A percentile compares a stretch with the other conserved stretches of the same genome.
Conservation (phyloP, 2,113 vertebrate genomes). For the Nematolebias whitei region DNA sequence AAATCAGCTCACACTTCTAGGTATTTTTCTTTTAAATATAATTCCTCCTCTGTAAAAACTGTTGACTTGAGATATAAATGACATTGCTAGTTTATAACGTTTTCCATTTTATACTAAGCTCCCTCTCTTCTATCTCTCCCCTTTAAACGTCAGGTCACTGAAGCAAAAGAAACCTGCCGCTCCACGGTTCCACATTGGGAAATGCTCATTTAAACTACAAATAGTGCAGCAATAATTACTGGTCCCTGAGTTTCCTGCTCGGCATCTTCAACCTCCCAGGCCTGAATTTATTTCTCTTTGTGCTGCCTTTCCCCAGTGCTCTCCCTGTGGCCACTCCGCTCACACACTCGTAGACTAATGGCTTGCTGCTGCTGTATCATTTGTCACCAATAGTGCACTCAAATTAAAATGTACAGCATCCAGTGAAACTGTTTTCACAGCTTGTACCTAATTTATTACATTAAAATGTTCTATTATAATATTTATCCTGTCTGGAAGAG, state of each 20-base stretch:
- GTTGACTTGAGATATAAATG: background rate
- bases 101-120: background rate
- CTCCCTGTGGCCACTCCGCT: background rate
- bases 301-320: background rate
- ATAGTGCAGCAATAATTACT: conserved; percentile 15
- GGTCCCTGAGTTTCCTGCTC: background rate
- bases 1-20: no score
- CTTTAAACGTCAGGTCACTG: conserved; percentile 8
- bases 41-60: conserved; percentile 7
- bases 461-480: background rate
- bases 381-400: background rate
- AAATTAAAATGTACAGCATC: conserved; percentile 1
- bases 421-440: background rate
- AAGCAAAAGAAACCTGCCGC: conserved; percentile 6
- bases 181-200: conserved; percentile 12
- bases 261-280: background rate
- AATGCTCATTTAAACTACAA: conserved; percentile 3
- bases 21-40: no score
- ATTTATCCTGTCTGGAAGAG: background rate
- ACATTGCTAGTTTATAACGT: background rate
- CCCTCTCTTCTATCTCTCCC: background rate
- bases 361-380: background rate
- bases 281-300: background rate
- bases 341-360: background rate
- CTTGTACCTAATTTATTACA: background rate